Evolutionary conservation across 2,888 invertebrate genomes (phyloP).

Genomic region (Tachina lurida): DNA sequence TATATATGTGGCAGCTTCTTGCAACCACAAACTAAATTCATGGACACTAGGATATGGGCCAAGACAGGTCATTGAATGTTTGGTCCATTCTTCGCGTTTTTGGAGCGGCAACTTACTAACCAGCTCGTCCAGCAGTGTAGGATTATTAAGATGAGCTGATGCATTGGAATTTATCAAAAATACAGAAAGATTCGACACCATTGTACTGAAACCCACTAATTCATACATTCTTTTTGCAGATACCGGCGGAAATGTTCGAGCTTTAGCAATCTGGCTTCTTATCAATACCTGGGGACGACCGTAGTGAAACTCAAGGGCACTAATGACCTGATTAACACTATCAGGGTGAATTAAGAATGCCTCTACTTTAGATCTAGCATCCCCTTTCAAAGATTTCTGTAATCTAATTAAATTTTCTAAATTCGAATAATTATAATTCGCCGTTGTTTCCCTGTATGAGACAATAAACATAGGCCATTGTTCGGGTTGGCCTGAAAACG

Average conservation of each 20-base stretch:
- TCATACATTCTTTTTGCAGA: slow-evolving; percentile 52
- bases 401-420: slow-evolving; percentile 68
- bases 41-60: slow-evolving; percentile 30
- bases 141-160: slow-evolving; percentile 44
- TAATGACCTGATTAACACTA: slow-evolving; percentile 59
- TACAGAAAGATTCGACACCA: slow-evolving; percentile 58
- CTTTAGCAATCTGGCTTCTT: slow-evolving; percentile 68
- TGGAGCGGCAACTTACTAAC: slow-evolving; percentile 41
- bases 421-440: slow-evolving; percentile 61
- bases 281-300: slow-evolving; percentile 71
- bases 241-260: slow-evolving; percentile 49
- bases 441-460: slow-evolving; percentile 65
- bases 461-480: slow-evolving; percentile 73
- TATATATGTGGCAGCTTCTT: slow-evolving; percentile 54
- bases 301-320: slow-evolving; percentile 69
- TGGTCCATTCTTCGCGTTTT: slow-evolving; percentile 56
- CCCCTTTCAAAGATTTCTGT: slow-evolving; percentile 66
- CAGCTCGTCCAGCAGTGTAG: slow-evolving; percentile 49
- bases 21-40: slow-evolving; percentile 55
- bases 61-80: slow-evolving; percentile 31
- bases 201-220: slow-evolving; percentile 66
- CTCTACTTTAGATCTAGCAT: slow-evolving; percentile 64
- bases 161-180: slow-evolving; percentile 62
- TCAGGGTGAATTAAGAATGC: slow-evolving; percentile 71
- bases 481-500: slow-evolving; percentile 69